These are phyloP conservation scores for Caloenas nicobarica DNA, from an alignment of 2,113 vertebrate genomes.

Conservation along the genomic window DNA sequence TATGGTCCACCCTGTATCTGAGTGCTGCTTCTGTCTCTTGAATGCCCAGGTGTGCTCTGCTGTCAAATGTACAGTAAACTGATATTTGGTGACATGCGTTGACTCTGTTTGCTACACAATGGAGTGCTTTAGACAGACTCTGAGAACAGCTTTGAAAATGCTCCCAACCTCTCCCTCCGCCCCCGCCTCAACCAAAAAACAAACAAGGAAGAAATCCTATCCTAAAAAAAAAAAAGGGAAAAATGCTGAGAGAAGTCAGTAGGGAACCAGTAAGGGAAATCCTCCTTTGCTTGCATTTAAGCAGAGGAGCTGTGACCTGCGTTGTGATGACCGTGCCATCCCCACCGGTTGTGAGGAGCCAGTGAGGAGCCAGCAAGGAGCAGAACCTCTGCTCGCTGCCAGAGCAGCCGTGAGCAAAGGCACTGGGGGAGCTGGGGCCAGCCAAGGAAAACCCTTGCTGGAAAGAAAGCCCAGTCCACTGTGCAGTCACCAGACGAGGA, in stretches of 20 bases:
- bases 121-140: background rate
- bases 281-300: background rate
- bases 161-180: no score
- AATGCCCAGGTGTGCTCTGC: conserved; percentile 2
- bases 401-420: background rate
- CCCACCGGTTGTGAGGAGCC: accelerated
- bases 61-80: background rate
- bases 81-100: background rate
- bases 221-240: background rate
- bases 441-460: background rate
- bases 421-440: background rate
- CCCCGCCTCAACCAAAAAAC: background rate
- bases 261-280: background rate
- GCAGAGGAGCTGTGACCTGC: background rate
- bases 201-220: background rate
- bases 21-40: background rate
- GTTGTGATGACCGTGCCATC: background rate
- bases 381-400: background rate
- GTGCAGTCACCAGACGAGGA: background rate
- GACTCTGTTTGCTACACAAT: background rate
- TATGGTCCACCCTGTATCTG: background rate
- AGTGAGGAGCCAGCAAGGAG: no score
- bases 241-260: background rate
- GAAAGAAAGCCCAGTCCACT: background rate
- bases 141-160: background rate